These are phyloP conservation scores for Actias luna DNA, from an alignment of 2,888 invertebrate species.

Conservation along the genomic window DNA sequence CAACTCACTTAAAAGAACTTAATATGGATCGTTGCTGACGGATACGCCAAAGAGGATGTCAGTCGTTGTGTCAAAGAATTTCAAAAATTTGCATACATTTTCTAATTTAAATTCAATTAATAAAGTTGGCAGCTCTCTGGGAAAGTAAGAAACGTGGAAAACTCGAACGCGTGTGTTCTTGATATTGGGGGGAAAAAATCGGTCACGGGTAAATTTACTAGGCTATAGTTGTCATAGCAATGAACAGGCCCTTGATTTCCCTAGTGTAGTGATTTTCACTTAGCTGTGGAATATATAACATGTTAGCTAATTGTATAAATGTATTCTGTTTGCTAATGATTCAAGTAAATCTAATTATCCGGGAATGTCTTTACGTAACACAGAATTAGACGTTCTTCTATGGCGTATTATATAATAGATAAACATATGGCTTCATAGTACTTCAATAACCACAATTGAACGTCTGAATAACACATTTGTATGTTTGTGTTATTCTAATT, in stretches of 20 bases:
- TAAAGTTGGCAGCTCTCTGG: neutral
- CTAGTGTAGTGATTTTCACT: too few relatives aligned
- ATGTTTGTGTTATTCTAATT: conserved; percentile 11
- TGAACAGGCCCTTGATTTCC: too few relatives aligned
- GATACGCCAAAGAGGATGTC: neutral
- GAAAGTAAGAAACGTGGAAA: neutral
- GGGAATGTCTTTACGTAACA: neutral
- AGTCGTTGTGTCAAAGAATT: neutral
- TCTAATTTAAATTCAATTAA: neutral
- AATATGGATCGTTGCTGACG: neutral
- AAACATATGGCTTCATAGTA: neutral
- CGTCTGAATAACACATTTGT: conserved; percentile 8
- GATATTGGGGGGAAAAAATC: neutral
- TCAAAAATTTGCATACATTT: neutral
- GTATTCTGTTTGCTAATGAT: neutral
- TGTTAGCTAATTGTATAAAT: neutral
- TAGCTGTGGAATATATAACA: too few relatives aligned
- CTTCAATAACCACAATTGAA: conserved; percentile 11
- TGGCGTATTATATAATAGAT: neutral
- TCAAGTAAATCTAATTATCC: neutral
- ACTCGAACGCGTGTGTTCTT: neutral
- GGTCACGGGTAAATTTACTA: too few relatives aligned
- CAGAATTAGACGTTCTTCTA: neutral
- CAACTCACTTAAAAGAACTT: neutral
- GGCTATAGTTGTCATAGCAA: too few relatives aligned